Conservation (phyloP, 2,113 vertebrate species). For the Alligator sinensis region DNA sequence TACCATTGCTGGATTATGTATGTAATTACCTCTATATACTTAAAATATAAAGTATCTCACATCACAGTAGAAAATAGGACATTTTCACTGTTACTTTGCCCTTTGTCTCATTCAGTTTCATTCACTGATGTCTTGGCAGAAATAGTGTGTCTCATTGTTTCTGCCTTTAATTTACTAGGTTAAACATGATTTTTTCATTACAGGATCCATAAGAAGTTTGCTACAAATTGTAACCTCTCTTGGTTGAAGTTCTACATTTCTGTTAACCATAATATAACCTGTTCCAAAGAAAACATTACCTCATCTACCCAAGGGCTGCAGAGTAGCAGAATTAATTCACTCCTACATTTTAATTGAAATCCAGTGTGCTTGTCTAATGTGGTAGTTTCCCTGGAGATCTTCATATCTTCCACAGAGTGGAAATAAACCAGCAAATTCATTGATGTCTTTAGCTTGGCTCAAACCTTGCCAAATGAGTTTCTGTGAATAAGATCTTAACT, state of each 20-base stretch:
- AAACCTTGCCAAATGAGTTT: slow-evolving; percentile 75
- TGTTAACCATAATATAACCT: slow-evolving; percentile 56
- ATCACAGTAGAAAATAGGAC: not conserved
- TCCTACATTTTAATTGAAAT: slow-evolving; percentile 65
- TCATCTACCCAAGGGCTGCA: slow-evolving; percentile 56
- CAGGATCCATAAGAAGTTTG: slow-evolving; percentile 28
- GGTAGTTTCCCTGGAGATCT: slow-evolving; percentile 63
- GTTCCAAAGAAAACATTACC: slow-evolving; percentile 75
- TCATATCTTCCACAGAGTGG: slow-evolving; percentile 49
- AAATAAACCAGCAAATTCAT: slow-evolving; percentile 69
- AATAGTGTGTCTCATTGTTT: slow-evolving; percentile 41
- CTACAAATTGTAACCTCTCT: slow-evolving; percentile 50
- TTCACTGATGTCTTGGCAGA: slow-evolving; percentile 25
- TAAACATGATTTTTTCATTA: slow-evolving; percentile 57
- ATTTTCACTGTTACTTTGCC: not conserved
- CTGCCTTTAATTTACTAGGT: slow-evolving; percentile 54
- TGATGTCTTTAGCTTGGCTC: slow-evolving; percentile 65
- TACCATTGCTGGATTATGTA: not conserved
- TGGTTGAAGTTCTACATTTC: slow-evolving; percentile 61
- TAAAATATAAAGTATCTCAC: not conserved
- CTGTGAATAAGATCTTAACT: slow-evolving; percentile 80
- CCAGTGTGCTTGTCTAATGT: slow-evolving; percentile 53
- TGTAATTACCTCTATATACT: not conserved
- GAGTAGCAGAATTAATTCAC: slow-evolving; percentile 62
- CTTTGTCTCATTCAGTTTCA: slow-evolving; percentile 18